phyloP scores from a whole-genome alignment of 2,888 invertebrate genomes.

The Meloe dianella region DNA sequence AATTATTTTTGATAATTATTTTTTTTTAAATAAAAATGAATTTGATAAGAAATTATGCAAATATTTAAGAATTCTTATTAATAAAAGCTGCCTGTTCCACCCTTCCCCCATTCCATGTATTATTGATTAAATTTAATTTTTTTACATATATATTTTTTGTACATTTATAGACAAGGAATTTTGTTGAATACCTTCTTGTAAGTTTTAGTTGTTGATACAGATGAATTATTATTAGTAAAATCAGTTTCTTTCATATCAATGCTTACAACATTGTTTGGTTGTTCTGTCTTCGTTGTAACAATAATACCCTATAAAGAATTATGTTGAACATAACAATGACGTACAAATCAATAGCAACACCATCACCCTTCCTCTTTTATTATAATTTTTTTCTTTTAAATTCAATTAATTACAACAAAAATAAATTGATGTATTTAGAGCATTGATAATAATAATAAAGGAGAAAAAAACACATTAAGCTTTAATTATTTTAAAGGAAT shows the following conservation, averaged over 20 bases:
- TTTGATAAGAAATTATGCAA: conserved; percentile 5
- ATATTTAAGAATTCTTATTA: no score
- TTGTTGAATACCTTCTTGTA: conserved; percentile 45
- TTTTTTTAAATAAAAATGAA: not conserved
- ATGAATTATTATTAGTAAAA: conserved; percentile 47
- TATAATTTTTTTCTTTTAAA: not conserved
- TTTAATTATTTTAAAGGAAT: conserved; percentile 11
- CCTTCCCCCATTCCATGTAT: not conserved
- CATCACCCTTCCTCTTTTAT: not conserved
- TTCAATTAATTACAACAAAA: not conserved
- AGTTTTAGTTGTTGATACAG: conserved; percentile 45
- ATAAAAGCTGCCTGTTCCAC: no score
- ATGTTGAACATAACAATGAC: conserved; percentile 26
- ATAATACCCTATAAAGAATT: conserved; percentile 56
- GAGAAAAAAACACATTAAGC: conserved; percentile 18
- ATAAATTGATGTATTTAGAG: not conserved
- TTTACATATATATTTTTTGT: conserved; percentile 9
- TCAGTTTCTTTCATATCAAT: conserved; percentile 55
- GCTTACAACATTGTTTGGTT: conserved; percentile 53
- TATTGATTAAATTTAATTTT: conserved; percentile 11
- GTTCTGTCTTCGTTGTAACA: conserved; percentile 51
- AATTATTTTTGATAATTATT: not conserved
- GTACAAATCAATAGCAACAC: not conserved
- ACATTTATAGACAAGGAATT: conserved; percentile 10
- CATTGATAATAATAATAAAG: not conserved